Base-by-base conservation (phyloP, 2,113 vertebrate genomes). In the Nanorana parkeri region DNA sequence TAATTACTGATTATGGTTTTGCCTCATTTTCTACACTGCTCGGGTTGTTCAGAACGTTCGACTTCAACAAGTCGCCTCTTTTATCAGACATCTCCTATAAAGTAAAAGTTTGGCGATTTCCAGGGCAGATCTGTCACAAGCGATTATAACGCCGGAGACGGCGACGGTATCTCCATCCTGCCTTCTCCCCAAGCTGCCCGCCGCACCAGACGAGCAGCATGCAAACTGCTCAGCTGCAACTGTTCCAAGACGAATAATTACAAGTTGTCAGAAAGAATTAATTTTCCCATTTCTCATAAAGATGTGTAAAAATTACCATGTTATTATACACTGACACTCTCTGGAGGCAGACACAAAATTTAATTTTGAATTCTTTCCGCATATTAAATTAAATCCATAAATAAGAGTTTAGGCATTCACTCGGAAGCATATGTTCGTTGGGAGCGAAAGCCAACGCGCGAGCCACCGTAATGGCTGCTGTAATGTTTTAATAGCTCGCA, bases 381-480 rank as follows among this genome's bases (percentile, higher is more conserved):
- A 98, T 97, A 98, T 98, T 99, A 99, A 99, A 99, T 99, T 97
- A 99, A 99, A 98, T 96, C 96, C 96, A 98, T 98, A 99, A 99
- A 99, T 99, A 99, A 98, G 97, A 98, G 97, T 98, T 99, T 98
- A 97, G 97, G 95, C 96, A 95, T 95, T 95, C 93, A 92, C 92
- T 95, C 93, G 95, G 94, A 92, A 96, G 96, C 97, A 98, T 99
- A 99, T 98, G 97, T 98, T 99, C 92, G 96, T 96, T 95, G 96
- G 96, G 93, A 94, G 92, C 91, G 93, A 93, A 93, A 91, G 94
- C 93, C 94, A 94, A 94, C 91, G 92, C 91, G 94, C 93, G 90
- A 92, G 90, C 91, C 93, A 92, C 94, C 94, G 95, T 99, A 97
- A 99, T 97, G 96, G 96, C 94, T 95, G 93, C 93, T 95, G 94